Conservation (phyloP, 2,797 vertebrate genomes). For the Manis crassicaudata region DNA sequence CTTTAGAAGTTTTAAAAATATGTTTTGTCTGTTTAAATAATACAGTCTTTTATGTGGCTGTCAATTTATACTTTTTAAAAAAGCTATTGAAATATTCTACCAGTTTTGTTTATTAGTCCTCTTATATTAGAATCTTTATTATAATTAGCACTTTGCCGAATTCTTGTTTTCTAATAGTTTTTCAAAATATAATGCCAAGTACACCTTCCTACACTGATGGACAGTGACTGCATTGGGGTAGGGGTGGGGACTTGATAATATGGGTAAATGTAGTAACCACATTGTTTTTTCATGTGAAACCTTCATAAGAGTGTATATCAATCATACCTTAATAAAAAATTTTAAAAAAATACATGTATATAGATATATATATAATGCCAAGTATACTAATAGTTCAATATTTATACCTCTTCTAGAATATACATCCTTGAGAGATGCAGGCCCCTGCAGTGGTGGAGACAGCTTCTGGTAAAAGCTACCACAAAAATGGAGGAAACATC, state of each 20-base stretch:
- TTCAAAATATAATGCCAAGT: background rate
- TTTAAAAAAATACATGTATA: too few species aligned
- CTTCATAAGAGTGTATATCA: too few species aligned
- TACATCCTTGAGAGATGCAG: conserved; percentile 47
- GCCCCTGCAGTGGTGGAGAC: background rate
- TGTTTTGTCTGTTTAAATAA: background rate
- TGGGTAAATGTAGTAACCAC: too few species aligned
- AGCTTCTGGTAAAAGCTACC: background rate
- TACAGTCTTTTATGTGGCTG: background rate
- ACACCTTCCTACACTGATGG: background rate
- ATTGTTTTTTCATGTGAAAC: too few species aligned
- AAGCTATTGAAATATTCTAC: background rate
- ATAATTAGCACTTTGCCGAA: background rate
- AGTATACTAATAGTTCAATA: background rate
- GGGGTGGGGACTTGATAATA: too few species aligned
- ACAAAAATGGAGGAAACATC: background rate
- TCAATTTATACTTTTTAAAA: background rate
- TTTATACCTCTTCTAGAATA: conserved; percentile 57
- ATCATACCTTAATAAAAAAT: too few species aligned
- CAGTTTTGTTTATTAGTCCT: conserved; percentile 1
- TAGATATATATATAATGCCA: background rate
- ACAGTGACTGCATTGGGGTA: too few species aligned
- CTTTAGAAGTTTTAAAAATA: conserved; percentile 36
- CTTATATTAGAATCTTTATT: conserved; percentile 2
- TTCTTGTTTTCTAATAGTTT: conserved; percentile 37